Conservation (phyloP, 2,797 vertebrate species). For the Varecia variegata region DNA sequence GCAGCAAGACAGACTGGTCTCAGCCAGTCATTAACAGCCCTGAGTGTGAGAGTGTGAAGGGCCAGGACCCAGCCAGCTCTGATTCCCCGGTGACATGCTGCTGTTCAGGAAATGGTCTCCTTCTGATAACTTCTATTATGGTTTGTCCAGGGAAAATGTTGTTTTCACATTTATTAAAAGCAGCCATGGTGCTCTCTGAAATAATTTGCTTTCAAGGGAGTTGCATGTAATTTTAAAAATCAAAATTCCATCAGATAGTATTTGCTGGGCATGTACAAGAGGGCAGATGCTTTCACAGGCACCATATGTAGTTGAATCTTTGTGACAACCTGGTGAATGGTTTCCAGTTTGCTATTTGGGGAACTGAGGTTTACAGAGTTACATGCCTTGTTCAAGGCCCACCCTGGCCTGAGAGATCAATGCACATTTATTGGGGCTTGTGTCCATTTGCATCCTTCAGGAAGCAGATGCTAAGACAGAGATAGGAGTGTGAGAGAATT, state of each 20-base stretch:
- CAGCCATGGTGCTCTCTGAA: not conserved
- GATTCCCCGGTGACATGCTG: not conserved
- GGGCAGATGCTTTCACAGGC: not conserved
- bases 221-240: not conserved
- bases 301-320: not conserved
- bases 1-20: not conserved
- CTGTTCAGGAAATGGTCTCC: not conserved
- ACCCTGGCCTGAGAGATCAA: not conserved
- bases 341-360: not conserved
- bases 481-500: not conserved
- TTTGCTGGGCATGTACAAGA: not conserved
- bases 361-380: not conserved
- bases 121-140: not conserved
- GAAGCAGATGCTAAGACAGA: not conserved
- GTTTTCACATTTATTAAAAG: not conserved
- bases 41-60: slow-evolving; percentile 43
- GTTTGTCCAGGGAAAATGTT: not conserved
- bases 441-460: not conserved
- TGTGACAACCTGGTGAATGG: not conserved
- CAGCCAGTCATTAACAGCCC: not conserved
- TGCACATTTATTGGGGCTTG: rapidly evolving
- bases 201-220: not conserved
- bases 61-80: not conserved
- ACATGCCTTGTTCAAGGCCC: too few relatives aligned
- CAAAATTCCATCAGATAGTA: not conserved